Conservation (phyloP, 92 coral and sea anemone genomes). For the Pocillopora meandrina region DNA sequence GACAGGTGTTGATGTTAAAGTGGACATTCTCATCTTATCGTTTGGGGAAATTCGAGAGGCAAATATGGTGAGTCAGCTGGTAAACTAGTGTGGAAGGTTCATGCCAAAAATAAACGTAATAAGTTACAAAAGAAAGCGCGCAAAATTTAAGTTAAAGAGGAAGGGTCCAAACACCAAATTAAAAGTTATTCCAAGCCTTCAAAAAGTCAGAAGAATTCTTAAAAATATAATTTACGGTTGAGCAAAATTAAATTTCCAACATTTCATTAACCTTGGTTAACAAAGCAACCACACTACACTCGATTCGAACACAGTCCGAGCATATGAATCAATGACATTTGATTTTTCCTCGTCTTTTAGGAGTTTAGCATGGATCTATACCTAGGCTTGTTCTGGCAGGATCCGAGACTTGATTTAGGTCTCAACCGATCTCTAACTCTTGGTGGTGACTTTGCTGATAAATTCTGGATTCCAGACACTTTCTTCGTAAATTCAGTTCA, state of each 20-base stretch:
- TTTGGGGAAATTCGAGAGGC: constrained; percentile 98
- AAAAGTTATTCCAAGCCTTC: too few species aligned
- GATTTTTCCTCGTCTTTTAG: constrained; percentile 28
- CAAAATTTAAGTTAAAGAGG: too few species aligned
- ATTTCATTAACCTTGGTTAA: too few species aligned
- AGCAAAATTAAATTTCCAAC: too few species aligned
- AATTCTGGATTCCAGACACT: constrained; percentile 94
- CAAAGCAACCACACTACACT: too few species aligned
- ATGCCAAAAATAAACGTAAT: too few species aligned
- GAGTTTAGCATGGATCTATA: constrained; percentile 85
- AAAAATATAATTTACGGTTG: too few species aligned
- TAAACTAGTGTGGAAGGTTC: not conserved
- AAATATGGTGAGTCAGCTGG: constrained; percentile 75
- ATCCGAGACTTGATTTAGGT: constrained; percentile 90
- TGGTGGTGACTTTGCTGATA: constrained; percentile 83
- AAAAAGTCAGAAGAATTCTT: too few species aligned
- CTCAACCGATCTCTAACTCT: constrained; percentile 76
- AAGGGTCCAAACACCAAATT: too few species aligned
- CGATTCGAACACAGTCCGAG: too few species aligned
- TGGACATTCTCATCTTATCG: constrained; percentile 83
- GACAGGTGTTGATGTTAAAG: constrained; percentile 73
- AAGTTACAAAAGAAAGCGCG: too few species aligned
- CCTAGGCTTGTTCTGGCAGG: constrained; percentile 96
- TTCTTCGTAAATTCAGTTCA: constrained; percentile 91
- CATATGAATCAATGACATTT: too few species aligned